Evolutionary conservation across 2,797 vertebrate species (phyloP).

Genomic region (Streptopelia turtur): DNA sequence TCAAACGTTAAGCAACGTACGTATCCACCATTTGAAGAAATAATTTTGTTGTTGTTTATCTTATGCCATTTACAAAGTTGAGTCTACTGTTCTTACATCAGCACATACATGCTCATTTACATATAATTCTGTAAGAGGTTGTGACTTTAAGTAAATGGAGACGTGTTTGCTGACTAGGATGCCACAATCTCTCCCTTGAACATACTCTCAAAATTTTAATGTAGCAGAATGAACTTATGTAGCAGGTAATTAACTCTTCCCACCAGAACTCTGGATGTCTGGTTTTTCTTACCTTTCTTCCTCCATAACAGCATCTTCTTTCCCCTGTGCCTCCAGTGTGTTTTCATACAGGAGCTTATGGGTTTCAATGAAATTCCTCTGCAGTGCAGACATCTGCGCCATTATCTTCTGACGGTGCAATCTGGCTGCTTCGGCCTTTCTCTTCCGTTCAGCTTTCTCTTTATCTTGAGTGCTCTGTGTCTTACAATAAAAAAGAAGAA

Average conservation of each 20-base stretch:
- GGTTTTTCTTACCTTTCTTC: slow-evolving; percentile 83
- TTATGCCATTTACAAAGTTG: background rate
- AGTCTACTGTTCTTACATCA: background rate
- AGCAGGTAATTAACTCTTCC: background rate
- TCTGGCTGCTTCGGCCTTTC: slow-evolving; percentile 96
- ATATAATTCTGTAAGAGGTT: background rate
- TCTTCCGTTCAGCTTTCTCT: slow-evolving; percentile 95
- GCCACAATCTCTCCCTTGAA: background rate
- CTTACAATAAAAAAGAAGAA: slow-evolving; percentile 34
- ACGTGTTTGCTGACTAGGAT: background rate
- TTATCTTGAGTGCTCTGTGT: slow-evolving; percentile 89
- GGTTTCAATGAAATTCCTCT: slow-evolving; percentile 98
- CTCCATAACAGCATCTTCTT: slow-evolving; percentile 75
- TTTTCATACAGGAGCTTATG: slow-evolving; percentile 96
- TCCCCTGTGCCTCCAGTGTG: slow-evolving; percentile 84
- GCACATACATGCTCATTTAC: background rate
- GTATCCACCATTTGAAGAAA: background rate
- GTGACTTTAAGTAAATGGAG: background rate
- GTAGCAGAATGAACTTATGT: background rate
- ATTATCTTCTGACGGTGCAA: slow-evolving; percentile 98
- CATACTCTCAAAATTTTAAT: background rate
- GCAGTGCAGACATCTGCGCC: slow-evolving; percentile 99
- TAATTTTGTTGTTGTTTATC: background rate
- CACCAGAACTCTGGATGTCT: background rate
- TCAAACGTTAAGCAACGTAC: background rate